Percentiles rank a stretch among this genome's conserved stretches.
phyloP scores from a whole-genome alignment of 2,797 vertebrate genomes.

The Onychomys leucogaster region DNA sequence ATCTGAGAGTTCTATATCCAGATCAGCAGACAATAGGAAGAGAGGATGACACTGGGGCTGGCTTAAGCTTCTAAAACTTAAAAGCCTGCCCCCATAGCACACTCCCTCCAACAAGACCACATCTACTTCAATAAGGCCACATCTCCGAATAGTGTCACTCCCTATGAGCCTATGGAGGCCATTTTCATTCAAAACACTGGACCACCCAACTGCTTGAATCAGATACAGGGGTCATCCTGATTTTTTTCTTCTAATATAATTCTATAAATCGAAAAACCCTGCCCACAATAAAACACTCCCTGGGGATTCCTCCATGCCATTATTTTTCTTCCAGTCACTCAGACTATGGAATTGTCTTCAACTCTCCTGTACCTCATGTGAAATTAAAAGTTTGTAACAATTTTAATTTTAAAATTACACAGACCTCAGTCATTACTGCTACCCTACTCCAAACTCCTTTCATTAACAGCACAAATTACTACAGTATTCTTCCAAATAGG shows the following conservation, averaged over 20 bases:
- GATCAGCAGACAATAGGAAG: not conserved
- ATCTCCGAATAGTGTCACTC: not conserved
- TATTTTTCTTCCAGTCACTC: not conserved
- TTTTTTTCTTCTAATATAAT: slow-evolving; percentile 15
- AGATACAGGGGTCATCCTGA: slow-evolving; percentile 26
- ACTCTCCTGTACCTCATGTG: not conserved
- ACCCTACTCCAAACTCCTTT: not conserved
- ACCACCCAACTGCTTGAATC: not conserved
- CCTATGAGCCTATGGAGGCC: not conserved
- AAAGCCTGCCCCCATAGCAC: not conserved
- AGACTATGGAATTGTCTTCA: not conserved
- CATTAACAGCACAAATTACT: not conserved
- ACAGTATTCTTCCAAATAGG: not conserved
- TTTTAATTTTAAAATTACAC: slow-evolving; percentile 1
- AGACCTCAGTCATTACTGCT: not conserved
- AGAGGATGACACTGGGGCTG: not conserved
- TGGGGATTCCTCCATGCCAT: not conserved
- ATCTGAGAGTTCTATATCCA: not conserved
- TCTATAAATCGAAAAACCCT: not conserved
- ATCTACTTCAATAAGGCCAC: too few relatives aligned
- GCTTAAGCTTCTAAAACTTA: not conserved
- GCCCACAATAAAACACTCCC: not conserved
- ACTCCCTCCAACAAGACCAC: not conserved
- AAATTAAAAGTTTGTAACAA: not conserved
- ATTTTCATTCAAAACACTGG: not conserved